phyloP scores from a whole-genome alignment of 2,113 vertebrate species.

The Callipepla californica region DNA sequence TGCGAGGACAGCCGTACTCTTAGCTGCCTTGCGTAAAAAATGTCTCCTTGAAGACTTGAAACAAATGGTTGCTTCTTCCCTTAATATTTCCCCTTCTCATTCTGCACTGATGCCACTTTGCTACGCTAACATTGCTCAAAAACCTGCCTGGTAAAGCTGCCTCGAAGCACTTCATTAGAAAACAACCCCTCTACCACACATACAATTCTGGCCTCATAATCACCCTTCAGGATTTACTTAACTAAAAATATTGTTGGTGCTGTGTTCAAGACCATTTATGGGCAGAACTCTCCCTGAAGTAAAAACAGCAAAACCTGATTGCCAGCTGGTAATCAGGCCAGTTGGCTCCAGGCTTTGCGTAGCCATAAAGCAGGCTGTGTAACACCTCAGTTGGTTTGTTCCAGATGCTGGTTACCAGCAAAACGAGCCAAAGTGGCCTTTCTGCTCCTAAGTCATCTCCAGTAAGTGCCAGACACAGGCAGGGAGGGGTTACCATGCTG shows the following conservation, averaged over 20 bases:
- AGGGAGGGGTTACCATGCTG: fast-evolving
- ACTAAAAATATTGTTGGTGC: constrained; percentile 45
- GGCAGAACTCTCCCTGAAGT: constrained; percentile 18
- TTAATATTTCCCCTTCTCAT: neutral
- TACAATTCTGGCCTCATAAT: neutral
- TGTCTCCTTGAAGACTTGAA: neutral
- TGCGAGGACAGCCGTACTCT: neutral
- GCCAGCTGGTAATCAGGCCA: constrained; percentile 12
- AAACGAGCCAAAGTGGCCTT: neutral
- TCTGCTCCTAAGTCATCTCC: neutral
- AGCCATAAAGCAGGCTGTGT: neutral
- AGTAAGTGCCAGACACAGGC: neutral
- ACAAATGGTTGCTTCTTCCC: neutral
- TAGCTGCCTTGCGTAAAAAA: neutral
- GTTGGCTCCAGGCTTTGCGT: neutral
- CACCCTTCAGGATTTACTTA: constrained; percentile 22
- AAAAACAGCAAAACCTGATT: neutral
- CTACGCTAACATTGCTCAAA: neutral
- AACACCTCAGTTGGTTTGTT: neutral
- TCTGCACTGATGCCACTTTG: neutral
- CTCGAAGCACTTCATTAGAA: neutral
- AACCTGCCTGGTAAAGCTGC: neutral
- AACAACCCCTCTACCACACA: neutral
- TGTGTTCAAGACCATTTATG: constrained; percentile 32
- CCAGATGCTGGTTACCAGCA: neutral